Evolutionary conservation across 2,113 vertebrate genomes (phyloP).

Genomic region (Phylloscopus trochiloides): DNA sequence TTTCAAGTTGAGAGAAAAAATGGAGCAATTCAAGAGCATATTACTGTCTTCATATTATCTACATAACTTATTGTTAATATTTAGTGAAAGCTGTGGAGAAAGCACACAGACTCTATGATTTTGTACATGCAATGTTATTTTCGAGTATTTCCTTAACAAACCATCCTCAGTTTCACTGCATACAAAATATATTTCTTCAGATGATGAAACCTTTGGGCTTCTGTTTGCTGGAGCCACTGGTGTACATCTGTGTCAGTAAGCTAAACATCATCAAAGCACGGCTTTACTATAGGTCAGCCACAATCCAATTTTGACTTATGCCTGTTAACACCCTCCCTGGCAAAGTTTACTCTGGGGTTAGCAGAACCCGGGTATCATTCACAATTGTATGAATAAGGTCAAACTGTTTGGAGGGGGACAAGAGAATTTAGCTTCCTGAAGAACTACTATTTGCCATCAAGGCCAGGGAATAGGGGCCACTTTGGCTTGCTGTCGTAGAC

Average conservation of each 20-base stretch:
- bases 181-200: not conserved
- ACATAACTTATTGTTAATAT: not conserved
- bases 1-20: not conserved
- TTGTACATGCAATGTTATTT: not conserved
- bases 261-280: not conserved
- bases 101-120: not conserved
- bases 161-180: not conserved
- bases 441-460: not conserved
- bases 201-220: not conserved
- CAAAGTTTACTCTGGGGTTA: not conserved
- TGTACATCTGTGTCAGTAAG: not conserved
- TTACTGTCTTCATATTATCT: not conserved
- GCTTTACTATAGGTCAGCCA: not conserved
- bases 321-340: not conserved
- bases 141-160: not conserved
- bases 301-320: not conserved
- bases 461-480: not conserved
- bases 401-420: fast-evolving
- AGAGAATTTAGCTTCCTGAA: not conserved
- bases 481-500: not conserved
- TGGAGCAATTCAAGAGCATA: not conserved
- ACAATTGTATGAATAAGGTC: not conserved
- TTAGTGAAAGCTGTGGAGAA: not conserved
- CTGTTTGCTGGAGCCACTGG: not conserved
- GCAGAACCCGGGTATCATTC: fast-evolving